Conservation (phyloP, 2,113 vertebrate genomes). For the Fregata magnificens region DNA sequence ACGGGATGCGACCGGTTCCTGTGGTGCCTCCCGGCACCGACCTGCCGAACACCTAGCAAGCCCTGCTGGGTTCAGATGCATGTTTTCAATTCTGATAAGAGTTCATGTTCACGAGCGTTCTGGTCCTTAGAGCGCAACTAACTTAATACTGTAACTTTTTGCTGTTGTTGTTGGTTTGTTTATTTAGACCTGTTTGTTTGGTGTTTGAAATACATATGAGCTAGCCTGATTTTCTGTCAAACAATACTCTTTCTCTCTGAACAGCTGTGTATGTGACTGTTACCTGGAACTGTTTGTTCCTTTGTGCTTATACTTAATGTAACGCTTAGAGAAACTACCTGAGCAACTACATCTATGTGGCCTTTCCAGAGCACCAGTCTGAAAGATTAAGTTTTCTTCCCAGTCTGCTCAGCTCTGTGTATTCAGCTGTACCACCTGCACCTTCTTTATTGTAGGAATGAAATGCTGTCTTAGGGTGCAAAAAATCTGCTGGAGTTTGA, state of each 20-base stretch:
- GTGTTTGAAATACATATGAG: neutral
- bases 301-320: conserved; percentile 7
- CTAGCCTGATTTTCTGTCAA: neutral
- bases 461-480: neutral
- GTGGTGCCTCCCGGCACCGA: neutral
- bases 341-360: neutral
- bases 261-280: conserved; percentile 20
- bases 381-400: neutral
- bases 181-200: neutral
- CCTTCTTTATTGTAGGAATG: neutral
- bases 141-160: neutral
- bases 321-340: conserved; percentile 1
- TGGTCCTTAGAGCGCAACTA: neutral
- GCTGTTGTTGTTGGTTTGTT: neutral
- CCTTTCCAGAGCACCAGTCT: conserved; percentile 33
- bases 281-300: conserved; percentile 41
- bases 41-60: neutral
- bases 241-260: neutral
- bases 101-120: neutral
- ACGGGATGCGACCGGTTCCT: neutral
- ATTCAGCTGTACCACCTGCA: neutral
- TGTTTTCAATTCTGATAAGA: neutral
- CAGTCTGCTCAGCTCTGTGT: conserved; percentile 1
- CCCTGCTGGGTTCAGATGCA: neutral
- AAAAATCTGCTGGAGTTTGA: neutral